Percentiles rank a stretch among this genome's conserved stretches.
These are phyloP conservation scores for Daubentonia madagascariensis DNA, from an alignment of 2,113 vertebrate species.

Conservation along the genomic window DNA sequence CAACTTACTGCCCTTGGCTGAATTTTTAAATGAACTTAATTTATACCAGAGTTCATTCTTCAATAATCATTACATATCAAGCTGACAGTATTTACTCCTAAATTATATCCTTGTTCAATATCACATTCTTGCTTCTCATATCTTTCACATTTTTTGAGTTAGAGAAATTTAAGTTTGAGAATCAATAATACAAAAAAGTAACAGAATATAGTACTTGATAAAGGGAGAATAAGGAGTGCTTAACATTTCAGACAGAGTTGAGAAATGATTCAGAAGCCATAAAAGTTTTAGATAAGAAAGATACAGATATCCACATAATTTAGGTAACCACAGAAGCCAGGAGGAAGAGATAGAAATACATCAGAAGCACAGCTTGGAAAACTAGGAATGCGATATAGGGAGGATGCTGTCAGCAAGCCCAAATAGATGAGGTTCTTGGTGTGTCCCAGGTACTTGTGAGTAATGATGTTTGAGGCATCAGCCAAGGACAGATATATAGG, in stretches of 20 bases:
- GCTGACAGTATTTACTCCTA: not conserved
- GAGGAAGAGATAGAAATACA: not conserved
- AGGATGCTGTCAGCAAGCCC: not conserved
- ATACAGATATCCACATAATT: not conserved
- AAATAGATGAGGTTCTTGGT: not conserved
- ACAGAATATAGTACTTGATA: not conserved
- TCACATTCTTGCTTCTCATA: not conserved
- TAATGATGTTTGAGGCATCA: not conserved
- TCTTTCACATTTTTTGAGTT: not conserved
- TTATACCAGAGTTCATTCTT: not conserved
- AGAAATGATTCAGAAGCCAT: not conserved
- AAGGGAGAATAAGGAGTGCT: not conserved
- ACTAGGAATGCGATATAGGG: not conserved
- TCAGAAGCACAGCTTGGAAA: not conserved
- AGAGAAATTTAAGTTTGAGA: not conserved
- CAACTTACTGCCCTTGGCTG: not conserved
- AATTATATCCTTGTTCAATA: not conserved
- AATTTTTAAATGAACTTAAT: constrained; percentile 26
- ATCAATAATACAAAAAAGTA: not conserved
- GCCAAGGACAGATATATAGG: not conserved
- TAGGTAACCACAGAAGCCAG: not conserved
- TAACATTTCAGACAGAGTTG: not conserved
- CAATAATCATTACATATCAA: not conserved
- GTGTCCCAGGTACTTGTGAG: not conserved
- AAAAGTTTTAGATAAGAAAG: not conserved